phyloP scores from a whole-genome alignment of 2,888 invertebrate genomes.

The Lobophora halterata region DNA sequence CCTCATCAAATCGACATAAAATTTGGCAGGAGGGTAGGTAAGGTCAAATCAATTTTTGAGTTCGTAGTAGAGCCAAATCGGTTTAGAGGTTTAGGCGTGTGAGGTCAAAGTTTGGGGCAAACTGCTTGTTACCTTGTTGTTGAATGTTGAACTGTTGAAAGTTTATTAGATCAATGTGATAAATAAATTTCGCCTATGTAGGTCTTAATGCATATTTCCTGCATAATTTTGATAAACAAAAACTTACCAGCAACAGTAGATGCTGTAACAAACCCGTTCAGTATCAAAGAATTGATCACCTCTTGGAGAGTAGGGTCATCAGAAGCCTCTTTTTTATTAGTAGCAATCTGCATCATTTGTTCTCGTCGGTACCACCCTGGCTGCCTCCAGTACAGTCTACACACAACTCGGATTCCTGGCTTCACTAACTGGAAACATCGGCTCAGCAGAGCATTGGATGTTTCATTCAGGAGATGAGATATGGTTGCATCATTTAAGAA shows the following conservation, averaged over 20 bases:
- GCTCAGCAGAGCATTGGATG: conserved; percentile 40
- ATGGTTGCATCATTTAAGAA: conserved; percentile 47
- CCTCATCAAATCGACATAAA: no score
- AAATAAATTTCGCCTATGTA: no score
- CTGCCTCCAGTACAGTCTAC: conserved; percentile 64
- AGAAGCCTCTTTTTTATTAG: conserved; percentile 23
- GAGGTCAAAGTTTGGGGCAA: no score
- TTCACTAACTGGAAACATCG: conserved; percentile 41
- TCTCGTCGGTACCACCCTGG: conserved; percentile 54
- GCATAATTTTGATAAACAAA: no score
- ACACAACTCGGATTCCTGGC: conserved; percentile 54
- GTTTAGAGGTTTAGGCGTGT: no score
- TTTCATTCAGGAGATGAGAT: conserved; percentile 41
- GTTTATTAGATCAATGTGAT: no score
- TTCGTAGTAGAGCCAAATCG: no score
- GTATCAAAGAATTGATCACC: conserved; percentile 45
- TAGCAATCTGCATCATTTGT: conserved; percentile 41
- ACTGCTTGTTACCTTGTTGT: no score
- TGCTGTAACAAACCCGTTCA: conserved; percentile 41
- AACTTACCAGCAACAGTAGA: conserved; percentile 32
- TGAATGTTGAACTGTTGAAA: no score
- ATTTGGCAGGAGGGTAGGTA: no score
- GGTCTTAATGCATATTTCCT: no score
- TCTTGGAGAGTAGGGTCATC: conserved; percentile 28
- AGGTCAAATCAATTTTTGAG: no score